A percentile compares a stretch with the other conserved stretches of the same genome.
Evolutionary conservation across 2,888 invertebrate species (phyloP).

Genomic region (Cantharis flavilabris): DNA sequence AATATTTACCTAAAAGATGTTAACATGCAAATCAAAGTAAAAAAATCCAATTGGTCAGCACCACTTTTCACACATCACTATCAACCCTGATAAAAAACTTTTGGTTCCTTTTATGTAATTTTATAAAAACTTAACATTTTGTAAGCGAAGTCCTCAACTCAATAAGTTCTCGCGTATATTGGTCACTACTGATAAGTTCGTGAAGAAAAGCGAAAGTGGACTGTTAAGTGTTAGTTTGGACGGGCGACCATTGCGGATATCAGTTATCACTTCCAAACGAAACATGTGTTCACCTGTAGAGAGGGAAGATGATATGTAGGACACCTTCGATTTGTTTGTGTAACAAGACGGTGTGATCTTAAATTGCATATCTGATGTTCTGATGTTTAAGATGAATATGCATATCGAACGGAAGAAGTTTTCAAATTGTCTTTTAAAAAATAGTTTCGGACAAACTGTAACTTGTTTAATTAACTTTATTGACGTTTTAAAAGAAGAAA

Average conservation of each 20-base stretch:
- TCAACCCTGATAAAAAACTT: background rate
- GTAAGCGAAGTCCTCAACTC: background rate
- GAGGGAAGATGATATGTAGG: conserved; percentile 24
- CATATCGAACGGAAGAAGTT: conserved; percentile 5
- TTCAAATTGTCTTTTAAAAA: background rate
- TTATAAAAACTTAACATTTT: background rate
- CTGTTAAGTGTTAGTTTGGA: conserved; percentile 14
- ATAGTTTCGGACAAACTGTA: background rate
- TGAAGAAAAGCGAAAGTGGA: conserved; percentile 18
- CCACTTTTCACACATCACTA: background rate
- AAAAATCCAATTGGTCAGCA: background rate
- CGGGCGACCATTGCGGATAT: conserved; percentile 14
- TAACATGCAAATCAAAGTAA: background rate
- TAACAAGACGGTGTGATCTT: background rate
- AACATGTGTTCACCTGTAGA: conserved; percentile 19
- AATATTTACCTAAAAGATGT: background rate
- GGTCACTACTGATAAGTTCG: background rate
- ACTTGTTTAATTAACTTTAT: background rate
- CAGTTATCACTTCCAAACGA: conserved; percentile 26
- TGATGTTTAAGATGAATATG: background rate
- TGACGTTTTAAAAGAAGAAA: background rate
- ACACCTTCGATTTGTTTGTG: conserved; percentile 18
- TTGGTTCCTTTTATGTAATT: background rate
- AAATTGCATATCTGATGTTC: background rate
- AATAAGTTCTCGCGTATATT: background rate